phyloP scores from a whole-genome alignment of 2,888 invertebrate species.

The Lacanobia wlatinum region DNA sequence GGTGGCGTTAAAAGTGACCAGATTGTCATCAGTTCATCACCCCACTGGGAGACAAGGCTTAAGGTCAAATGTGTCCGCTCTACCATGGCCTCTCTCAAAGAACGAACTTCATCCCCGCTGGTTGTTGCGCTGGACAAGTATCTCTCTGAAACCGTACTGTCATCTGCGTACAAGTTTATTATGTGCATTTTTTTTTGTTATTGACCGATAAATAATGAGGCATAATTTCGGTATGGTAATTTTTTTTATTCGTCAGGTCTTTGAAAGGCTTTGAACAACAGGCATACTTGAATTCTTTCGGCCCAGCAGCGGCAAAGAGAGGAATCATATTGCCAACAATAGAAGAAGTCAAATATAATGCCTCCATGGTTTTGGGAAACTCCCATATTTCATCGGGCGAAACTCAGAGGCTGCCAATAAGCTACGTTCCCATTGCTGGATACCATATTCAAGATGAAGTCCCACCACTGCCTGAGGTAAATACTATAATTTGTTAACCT shows the following conservation, averaged over 20 bases:
- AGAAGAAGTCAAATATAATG: slow-evolving; percentile 72
- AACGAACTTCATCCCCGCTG: no score
- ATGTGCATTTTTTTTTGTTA: no score
- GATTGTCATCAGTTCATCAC: no score
- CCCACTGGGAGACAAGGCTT: no score
- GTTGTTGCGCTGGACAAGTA: no score
- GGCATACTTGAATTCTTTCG: slow-evolving; percentile 45
- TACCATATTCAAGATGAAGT: slow-evolving; percentile 76
- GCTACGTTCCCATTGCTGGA: slow-evolving; percentile 76
- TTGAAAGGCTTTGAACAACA: slow-evolving; percentile 48
- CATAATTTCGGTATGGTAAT: background rate
- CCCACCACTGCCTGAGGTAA: slow-evolving; percentile 77
- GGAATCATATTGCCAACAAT: slow-evolving; percentile 69
- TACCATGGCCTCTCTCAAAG: no score
- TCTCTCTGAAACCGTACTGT: no score
- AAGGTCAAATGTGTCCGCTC: no score
- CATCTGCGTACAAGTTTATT: no score
- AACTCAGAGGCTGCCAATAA: slow-evolving; percentile 74
- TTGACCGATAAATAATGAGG: background rate
- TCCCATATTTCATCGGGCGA: slow-evolving; percentile 76
- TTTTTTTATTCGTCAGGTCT: slow-evolving; percentile 34
- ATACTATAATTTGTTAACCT: background rate
- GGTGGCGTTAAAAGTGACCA: no score
- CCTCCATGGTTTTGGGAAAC: slow-evolving; percentile 78
- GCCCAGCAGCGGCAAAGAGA: slow-evolving; percentile 59